Evolutionary conservation across 2,888 invertebrate genomes (phyloP).

Genomic region (Campoplex capitator): DNA sequence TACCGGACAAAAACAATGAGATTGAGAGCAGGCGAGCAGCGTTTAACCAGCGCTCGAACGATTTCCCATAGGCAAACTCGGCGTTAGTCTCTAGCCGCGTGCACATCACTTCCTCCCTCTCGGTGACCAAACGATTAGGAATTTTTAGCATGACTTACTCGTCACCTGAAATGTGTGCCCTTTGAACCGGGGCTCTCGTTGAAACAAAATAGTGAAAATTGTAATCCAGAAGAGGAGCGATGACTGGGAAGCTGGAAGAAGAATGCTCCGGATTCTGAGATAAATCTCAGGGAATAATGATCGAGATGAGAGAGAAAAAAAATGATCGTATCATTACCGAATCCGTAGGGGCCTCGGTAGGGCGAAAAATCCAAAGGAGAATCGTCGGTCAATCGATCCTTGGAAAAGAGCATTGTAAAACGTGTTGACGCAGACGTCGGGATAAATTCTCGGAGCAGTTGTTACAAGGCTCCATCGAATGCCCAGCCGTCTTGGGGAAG

Average conservation of each 20-base stretch:
- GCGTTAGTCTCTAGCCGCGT: too few relatives aligned
- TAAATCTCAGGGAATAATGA: neutral
- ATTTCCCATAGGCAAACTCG: neutral
- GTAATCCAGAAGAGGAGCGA: too few relatives aligned
- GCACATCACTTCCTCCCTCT: neutral
- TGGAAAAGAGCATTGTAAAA: neutral
- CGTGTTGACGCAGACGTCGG: constrained; percentile 22
- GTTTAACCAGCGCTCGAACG: constrained; percentile 63
- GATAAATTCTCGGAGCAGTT: constrained; percentile 8
- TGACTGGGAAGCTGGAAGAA: too few relatives aligned
- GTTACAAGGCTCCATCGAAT: neutral
- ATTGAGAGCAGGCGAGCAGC: constrained; percentile 74
- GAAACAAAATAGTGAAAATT: too few relatives aligned
- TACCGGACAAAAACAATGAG: constrained; percentile 81
- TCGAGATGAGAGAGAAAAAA: constrained; percentile 11
- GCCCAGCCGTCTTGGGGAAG: constrained; percentile 1
- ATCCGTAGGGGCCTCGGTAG: constrained; percentile 3
- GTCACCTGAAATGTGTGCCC: neutral
- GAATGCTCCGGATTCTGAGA: too few relatives aligned
- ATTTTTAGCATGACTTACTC: neutral
- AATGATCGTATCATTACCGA: constrained; percentile 44
- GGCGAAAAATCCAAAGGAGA: constrained; percentile 15
- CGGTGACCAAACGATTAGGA: neutral
- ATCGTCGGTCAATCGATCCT: constrained; percentile 13
- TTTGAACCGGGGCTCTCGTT: neutral